A percentile compares a stretch with the other conserved stretches of the same genome.
phyloP scores from a whole-genome alignment of 2,888 invertebrate species.

The Zonitis immaculata region DNA sequence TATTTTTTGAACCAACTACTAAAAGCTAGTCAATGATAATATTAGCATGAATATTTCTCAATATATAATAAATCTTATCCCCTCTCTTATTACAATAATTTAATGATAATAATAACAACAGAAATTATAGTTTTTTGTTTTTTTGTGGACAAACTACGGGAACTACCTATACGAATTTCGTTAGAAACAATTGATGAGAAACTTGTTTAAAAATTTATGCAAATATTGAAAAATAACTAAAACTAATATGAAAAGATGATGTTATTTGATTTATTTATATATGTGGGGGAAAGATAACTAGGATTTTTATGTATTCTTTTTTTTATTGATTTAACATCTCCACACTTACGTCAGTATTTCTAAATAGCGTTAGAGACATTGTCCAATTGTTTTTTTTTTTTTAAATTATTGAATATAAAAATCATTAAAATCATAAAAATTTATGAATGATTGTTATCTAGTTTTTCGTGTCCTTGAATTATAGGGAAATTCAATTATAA shows the following conservation, averaged over 20 bases:
- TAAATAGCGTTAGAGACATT: neutral
- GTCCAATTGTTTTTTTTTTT: neutral
- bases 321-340: conserved; percentile 5
- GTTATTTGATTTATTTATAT: neutral
- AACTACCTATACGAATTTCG: conserved; percentile 11
- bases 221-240: conserved; percentile 10
- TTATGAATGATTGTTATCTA: neutral
- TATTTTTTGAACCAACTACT: conserved; percentile 4
- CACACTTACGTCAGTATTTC: conserved; percentile 5
- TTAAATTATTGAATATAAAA: no score
- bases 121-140: neutral
- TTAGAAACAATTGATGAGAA: conserved; percentile 8
- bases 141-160: conserved; percentile 8
- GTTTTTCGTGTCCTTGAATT: neutral
- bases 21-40: conserved; percentile 6
- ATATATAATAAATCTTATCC: conserved; percentile 5
- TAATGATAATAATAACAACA: neutral
- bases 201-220: conserved; percentile 14
- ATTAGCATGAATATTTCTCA: conserved; percentile 8
- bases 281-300: conserved; percentile 1
- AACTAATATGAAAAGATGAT: conserved; percentile 3
- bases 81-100: conserved; percentile 10
- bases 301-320: neutral
- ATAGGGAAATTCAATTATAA: neutral
- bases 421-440: no score